Base-by-base conservation (phyloP, 2,113 vertebrate species). In the Chaetodon trifascialis region DNA sequence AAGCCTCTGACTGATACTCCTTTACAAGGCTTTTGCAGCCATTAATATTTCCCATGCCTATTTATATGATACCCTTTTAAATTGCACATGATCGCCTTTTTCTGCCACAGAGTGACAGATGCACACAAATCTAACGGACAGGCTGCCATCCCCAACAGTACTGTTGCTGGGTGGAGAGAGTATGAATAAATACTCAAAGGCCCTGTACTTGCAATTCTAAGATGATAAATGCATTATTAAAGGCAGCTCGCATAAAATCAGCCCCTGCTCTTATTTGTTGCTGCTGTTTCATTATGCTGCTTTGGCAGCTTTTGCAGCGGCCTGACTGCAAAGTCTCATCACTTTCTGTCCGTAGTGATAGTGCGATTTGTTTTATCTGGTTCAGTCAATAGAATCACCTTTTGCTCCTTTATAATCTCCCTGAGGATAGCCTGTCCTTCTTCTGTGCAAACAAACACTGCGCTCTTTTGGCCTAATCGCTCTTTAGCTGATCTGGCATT, bases 161-260 rank as follows among this genome's bases (percentile, higher is more conserved):
- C 55, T 63, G 64, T 21, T 44, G 67, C 73, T 58, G 79, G 54
- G 66, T 38, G 73, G 52, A 64, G 70, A 44, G 51, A 58, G 40
- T 59, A 59, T 73, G 54, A 73, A 89, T 87, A 73, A 69, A 83
- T 83, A 63, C 76, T 88, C 76, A 63, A 67, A 58, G 69, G 68
- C 70, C 46, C 73, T 19, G 47, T 59, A 30, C 80, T 83, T 77
- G 73, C 47, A 76, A 80, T 71, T 63, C 69, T 25, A 51, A 80
- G 54, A 83, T 60, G 82, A 87, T 79, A 19, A 80, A 90, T 91
- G 68, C 82, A 91, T 90, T 89, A 91, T 91, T 92, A 69, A 92
- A 87, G 38, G 34, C 2, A 0, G 16, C 75, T 71, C 65, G 72
- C 38, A 54, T 64, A 56, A 87, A 90, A 82, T 76, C 60, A 7